phyloP scores from a whole-genome alignment of 2,888 invertebrate species.

The Heliconius ismenius region DNA sequence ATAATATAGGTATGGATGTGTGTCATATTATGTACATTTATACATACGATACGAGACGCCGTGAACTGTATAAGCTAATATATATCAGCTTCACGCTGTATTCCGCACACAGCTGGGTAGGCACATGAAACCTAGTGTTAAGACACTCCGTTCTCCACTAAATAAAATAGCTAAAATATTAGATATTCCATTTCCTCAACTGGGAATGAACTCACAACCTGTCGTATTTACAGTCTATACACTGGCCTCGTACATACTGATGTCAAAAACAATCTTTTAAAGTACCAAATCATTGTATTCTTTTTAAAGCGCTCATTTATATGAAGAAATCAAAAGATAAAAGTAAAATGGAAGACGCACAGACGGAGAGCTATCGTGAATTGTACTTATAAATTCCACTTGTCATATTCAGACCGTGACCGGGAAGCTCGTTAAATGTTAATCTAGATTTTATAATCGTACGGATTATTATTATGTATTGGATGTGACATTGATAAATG shows the following conservation, averaged over 20 bases:
- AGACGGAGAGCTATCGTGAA: constrained; percentile 32
- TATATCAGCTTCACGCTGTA: no score
- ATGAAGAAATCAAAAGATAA: constrained; percentile 22
- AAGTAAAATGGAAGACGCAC: constrained; percentile 23
- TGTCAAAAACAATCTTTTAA: neutral
- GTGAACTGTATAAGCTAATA: no score
- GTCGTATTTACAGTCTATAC: neutral
- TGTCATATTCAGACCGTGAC: constrained; percentile 39
- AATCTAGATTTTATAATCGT: constrained; percentile 33
- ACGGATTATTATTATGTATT: constrained; percentile 27
- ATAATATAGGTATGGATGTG: no score
- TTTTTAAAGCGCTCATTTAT: constrained; percentile 18
- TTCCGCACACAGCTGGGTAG: no score
- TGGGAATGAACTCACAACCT: neutral
- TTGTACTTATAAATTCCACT: constrained; percentile 31
- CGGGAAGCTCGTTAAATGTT: constrained; percentile 32
- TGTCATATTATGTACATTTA: neutral
- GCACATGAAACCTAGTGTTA: no score
- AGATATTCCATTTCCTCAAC: neutral
- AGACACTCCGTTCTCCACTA: no score
- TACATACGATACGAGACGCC: no score
- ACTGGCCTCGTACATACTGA: neutral
- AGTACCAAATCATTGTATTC: constrained; percentile 15
- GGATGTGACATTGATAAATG: neutral
- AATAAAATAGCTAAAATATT: neutral